These are phyloP conservation scores for Rhinophrynus dorsalis DNA, from an alignment of 2,797 vertebrate species.

Conservation along the genomic window DNA sequence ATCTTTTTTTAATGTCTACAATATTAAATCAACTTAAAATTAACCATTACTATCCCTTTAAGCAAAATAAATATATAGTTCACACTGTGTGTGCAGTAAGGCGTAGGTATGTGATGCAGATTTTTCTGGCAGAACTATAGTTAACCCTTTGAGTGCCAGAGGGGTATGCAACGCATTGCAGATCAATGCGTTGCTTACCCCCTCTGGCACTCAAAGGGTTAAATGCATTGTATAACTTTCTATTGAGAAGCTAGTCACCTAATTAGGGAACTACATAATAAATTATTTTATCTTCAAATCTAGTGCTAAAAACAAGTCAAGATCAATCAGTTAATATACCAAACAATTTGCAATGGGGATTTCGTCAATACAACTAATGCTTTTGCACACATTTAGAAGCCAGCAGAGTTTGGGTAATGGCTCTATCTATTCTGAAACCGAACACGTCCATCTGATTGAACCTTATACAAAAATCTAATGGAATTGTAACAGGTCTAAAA, in stretches of 20 bases:
- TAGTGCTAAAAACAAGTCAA: neutral
- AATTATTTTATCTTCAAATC: neutral
- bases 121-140: no score
- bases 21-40: no score
- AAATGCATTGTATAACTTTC: no score
- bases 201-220: no score
- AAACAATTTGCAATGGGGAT: neutral
- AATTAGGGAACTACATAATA: neutral
- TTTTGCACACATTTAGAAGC: neutral
- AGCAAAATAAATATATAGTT: no score
- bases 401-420: neutral
- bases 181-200: no score
- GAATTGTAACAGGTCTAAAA: slow-evolving; percentile 5
- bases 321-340: neutral
- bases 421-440: neutral
- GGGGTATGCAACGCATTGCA: no score
- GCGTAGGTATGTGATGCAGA: no score
- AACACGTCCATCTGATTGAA: neutral
- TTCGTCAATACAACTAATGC: neutral
- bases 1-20: no score
- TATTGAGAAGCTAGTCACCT: neutral
- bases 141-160: no score
- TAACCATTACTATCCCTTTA: no score
- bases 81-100: no score
- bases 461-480: neutral